Evolutionary conservation across 2,888 invertebrate genomes (phyloP), one percentile per base, ranked within the genome.

Genomic region (Ichneumoninae sp.): DNA sequence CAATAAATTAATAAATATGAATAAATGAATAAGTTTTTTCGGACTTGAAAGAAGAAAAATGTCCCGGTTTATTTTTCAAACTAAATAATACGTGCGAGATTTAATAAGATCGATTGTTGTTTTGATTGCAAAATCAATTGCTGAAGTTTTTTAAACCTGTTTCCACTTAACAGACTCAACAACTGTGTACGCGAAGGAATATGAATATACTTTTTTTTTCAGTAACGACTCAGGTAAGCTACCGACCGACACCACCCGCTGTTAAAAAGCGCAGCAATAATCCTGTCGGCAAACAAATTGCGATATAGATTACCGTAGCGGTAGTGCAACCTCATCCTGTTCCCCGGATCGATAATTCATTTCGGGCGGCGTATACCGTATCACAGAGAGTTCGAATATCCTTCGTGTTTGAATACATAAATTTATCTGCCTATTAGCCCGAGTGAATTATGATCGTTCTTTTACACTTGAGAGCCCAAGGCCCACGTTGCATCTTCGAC

Each of bases 211-310:
- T 7, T 63, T 30, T 16, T 44, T 33, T 13, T 63, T 30, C 1
- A 13, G 22, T 22, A 76, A 76, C 65, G 13, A 76, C 54, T 47
- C 33, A 36, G 44, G 19, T 36, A 26, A 36, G 36, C 26, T 60
- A n/a, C 69, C 57, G 75, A 47, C 22, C 54, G 54, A 66, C 47
- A 71, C 71, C 75, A 70, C 69, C 75, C 75, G 70, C 75, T 50
- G 75, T n/a, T 65, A n/a, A 40, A n/a, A 30, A 16, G 50, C n/a
- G 80, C 47, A 19, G 57, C 65, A 66, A 83, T 66, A 78, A 73
- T 74, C 40, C 52, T 74, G 70, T 65, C 83, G 75, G 76, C 75
- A 30, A 75, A 83, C 47, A 76, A 75, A 80, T 83, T 76, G 52
- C 66, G 1, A 74, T 40, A 54, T 57, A 40, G 71, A 78, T 65